Evolutionary conservation across 2,888 invertebrate genomes (phyloP).

Genomic region (Kryphioiulus occultus): DNA sequence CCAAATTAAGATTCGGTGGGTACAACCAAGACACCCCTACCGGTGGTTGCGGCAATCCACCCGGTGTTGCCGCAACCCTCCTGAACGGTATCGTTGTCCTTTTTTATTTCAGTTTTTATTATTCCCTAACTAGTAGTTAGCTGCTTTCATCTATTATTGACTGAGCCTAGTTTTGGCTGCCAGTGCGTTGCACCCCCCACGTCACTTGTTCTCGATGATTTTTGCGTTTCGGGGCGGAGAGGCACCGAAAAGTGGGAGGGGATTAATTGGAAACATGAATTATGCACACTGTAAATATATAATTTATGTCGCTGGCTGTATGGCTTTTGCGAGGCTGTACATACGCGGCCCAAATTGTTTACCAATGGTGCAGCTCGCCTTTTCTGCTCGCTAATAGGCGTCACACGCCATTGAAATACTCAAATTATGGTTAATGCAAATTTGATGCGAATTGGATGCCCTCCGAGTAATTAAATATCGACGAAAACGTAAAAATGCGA

Average conservation of each 20-base stretch:
- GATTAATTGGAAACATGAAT: constrained; percentile 24
- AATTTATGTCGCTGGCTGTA: neutral
- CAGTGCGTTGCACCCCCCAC: neutral
- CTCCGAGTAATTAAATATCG: neutral
- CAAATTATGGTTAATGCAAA: neutral
- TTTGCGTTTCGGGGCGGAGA: neutral
- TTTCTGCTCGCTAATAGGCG: neutral
- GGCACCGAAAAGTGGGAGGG: neutral
- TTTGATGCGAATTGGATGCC: neutral
- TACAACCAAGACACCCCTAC: no score
- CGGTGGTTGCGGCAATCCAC: neutral
- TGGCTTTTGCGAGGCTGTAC: neutral
- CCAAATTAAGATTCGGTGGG: no score
- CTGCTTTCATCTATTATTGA: neutral
- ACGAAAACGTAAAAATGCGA: neutral
- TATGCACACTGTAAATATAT: constrained; percentile 25
- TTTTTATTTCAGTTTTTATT: neutral
- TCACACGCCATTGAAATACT: neutral
- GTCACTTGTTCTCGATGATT: neutral
- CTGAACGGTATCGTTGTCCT: neutral
- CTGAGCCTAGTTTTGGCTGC: neutral
- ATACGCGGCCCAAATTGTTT: constrained; percentile 7
- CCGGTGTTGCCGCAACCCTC: neutral
- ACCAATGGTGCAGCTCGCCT: neutral
- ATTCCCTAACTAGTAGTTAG: constrained; percentile 40